Evolutionary conservation across 2,888 invertebrate genomes (phyloP), one percentile per base, ranked within the genome.

Genomic region (Dynastes maya): DNA sequence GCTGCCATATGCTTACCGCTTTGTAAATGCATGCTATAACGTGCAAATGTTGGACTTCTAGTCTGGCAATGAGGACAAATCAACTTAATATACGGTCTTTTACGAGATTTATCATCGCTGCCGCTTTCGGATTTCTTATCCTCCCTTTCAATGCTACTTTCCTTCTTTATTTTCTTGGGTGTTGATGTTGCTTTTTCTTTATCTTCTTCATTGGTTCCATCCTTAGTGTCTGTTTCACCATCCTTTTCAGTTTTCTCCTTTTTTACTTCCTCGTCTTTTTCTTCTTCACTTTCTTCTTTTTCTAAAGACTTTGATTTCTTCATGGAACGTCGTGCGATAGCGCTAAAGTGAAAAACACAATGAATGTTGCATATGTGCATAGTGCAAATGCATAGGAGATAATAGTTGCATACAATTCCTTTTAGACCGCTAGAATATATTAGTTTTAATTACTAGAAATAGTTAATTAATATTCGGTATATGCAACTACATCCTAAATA

Each of bases 41-140:
- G 92, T 86, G 92, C 92, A 85, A 95, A 96, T 8, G 95, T 95
- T 8, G 93, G 90, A 83, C 93, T 94, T 85, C 93, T 93, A 84
- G 93, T 92, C 82, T 92, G 91, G 87, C 96, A 96, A 86, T 96
- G 96, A 1, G 95, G 94, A 85, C 96, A 96, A 49, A 91, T 90
- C 63, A 96, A 89, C 82, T 94, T 94, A 78, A 95, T 94, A 86
- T 92, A 95, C 49, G 89, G 84, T 80, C 87, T 84, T 83, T 85
- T 74, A 82, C 86, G 32, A 58, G 86, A 81, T 80, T 77, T 86
- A 61, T 88, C 88, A 58, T 86, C 90, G 45, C 90, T 81, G 77
- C 85, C 90, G 37, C 90, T 81, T 72, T 84, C 83, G 84, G 88
- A 89, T 81, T 91, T 92, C 9, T 90, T 90, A 29, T 88, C 88